Percentiles rank a stretch among this genome's conserved stretches.
Evolutionary conservation across 2,797 vertebrate species (phyloP).

Genomic region (Cossypha polioptera): DNA sequence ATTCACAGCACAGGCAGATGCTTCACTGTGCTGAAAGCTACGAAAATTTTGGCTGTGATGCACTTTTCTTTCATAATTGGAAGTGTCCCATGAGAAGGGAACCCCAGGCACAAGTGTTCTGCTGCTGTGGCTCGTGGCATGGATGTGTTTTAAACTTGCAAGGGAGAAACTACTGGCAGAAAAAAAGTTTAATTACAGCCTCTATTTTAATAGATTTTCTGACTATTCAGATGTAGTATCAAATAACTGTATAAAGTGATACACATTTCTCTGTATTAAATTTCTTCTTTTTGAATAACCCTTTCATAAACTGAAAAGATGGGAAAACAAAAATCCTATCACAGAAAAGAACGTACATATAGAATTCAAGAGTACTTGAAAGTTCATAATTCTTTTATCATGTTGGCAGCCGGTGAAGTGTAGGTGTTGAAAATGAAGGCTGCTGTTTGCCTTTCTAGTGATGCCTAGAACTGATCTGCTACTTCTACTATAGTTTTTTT

Average conservation of each 20-base stretch:
- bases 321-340: background rate
- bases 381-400: background rate
- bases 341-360: background rate
- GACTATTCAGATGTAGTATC: background rate
- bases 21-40: background rate
- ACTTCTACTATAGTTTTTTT: background rate
- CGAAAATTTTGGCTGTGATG: background rate
- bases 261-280: background rate
- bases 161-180: background rate
- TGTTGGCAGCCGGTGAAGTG: background rate
- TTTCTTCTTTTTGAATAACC: background rate
- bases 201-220: background rate
- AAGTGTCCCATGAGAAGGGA: background rate
- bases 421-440: background rate
- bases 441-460: background rate
- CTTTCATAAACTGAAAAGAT: background rate
- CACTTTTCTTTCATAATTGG: background rate
- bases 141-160: background rate
- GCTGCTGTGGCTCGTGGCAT: background rate
- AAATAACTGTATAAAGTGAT: background rate
- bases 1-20: background rate
- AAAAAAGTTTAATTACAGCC: background rate
- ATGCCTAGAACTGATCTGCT: background rate
- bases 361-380: background rate
- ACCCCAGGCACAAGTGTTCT: background rate